Evolutionary conservation across 2,888 invertebrate genomes (phyloP).

Genomic region (Stenichneumon culpator): DNA sequence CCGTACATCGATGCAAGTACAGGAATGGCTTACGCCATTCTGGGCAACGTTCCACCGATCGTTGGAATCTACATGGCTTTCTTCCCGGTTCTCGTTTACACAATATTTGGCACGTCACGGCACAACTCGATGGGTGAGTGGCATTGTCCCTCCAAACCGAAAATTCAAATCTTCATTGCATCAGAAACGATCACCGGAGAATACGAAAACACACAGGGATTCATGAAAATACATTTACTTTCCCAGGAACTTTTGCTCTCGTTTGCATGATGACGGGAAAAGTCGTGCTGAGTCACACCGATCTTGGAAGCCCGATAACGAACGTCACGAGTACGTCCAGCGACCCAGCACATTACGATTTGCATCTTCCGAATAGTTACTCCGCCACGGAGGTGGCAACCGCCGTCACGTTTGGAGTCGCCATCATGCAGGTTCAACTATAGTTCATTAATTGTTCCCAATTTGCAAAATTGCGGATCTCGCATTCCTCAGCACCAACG

Average conservation of each 20-base stretch:
- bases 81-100: constrained; percentile 88
- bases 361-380: constrained; percentile 75
- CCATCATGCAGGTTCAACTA: constrained; percentile 89
- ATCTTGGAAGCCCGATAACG: constrained; percentile 38
- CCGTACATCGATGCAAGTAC: not conserved
- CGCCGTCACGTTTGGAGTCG: constrained; percentile 91
- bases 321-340: constrained; percentile 56
- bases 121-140: constrained; percentile 90
- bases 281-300: constrained; percentile 86
- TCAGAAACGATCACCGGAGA: not conserved
- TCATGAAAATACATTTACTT: constrained; percentile 54
- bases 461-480: not conserved
- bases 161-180: constrained; percentile 7
- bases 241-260: constrained; percentile 93
- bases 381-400: constrained; percentile 90
- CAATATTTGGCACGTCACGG: constrained; percentile 89
- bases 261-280: constrained; percentile 96
- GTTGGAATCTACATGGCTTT: constrained; percentile 87
- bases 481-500: too few relatives aligned
- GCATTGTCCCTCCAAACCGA: constrained; percentile 65
- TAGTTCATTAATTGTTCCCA: constrained; percentile 33
- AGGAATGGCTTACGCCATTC: constrained; percentile 86
- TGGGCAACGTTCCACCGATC: constrained; percentile 86
- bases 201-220: constrained; percentile 57
- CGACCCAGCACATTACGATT: constrained; percentile 13